Evolutionary conservation across 2,113 vertebrate species (phyloP), one percentile per base, ranked within the genome.

Genomic region (Pseudorhombus dupliciocellatus): DNA sequence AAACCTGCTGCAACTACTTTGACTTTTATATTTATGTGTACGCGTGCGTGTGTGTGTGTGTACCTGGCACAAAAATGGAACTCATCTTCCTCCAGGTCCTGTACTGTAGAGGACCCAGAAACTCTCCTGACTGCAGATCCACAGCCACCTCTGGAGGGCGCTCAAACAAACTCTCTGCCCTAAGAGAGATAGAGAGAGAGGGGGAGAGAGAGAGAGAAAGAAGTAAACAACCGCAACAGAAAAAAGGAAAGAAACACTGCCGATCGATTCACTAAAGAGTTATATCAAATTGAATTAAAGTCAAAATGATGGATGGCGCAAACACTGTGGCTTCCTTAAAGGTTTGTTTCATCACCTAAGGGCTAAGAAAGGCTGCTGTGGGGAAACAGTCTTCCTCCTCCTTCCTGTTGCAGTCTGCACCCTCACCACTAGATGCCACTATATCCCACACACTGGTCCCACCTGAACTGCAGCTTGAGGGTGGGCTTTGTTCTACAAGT

Each of bases 91-190:
- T 92, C 92, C 92, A 93, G 57, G 50, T 87, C 24, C 81, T 79
- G 81, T 93, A 92, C 80, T 92, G 90, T 59, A 93, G 66, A 50
- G 92, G 92, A 4, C 92, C 92, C 73, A 93, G 65, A 58, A 88
- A 87, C 37, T 89, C 82, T 51, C 83, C 92, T 1, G 88, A 62
- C 77, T 92, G 82, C 73, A 93, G 70, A 28, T 85, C 85, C 18
- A 70, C 71, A 31, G 9, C 37, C 42, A 90, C 88, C 59, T 88
- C 84, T 18, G 72, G 56, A 16, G 88, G 91, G 20, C 40, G 61
- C 56, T 89, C 79, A 83, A 92, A 92, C 60, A 87, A 57, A 26
- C 81, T 84, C 73, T 92, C 87, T 25, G 85, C 68, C 18, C 92
- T 93, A 48, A 24, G 11, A 34, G 51, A 44, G 2, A 34, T 0